Evolutionary conservation across 1,140 invertebrate species (phyloP).

Genomic region (Neocloeon triangulifer): DNA sequence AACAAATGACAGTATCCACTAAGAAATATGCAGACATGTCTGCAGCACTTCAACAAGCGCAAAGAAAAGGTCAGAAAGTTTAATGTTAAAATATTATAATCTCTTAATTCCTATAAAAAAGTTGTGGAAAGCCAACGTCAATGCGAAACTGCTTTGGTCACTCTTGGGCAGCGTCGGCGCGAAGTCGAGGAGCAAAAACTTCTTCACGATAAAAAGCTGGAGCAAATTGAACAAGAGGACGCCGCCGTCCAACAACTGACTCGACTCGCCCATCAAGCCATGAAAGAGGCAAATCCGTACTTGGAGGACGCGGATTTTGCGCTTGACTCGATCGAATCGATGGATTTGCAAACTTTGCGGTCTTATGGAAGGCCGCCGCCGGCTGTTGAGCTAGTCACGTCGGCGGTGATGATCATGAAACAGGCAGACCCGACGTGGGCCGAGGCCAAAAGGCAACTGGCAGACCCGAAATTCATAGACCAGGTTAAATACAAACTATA

Average conservation of each 20-base stretch:
- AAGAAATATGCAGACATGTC: too few relatives aligned
- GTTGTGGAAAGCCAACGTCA: slow-evolving; percentile 41
- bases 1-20: too few relatives aligned
- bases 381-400: slow-evolving; percentile 72
- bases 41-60: too few relatives aligned
- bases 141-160: slow-evolving; percentile 50
- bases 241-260: slow-evolving; percentile 53
- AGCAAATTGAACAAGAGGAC: slow-evolving; percentile 56
- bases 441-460: slow-evolving; percentile 62
- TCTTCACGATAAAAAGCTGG: slow-evolving; percentile 33
- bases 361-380: slow-evolving; percentile 60
- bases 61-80: too few relatives aligned
- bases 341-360: slow-evolving; percentile 70
- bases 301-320: slow-evolving; percentile 53
- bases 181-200: slow-evolving; percentile 55
- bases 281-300: slow-evolving; percentile 63
- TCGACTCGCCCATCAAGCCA: slow-evolving; percentile 49
- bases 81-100: too few relatives aligned
- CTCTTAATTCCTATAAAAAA: too few relatives aligned
- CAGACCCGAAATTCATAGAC: slow-evolving; percentile 49
- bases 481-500: slow-evolving; percentile 15
- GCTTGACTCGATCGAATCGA: slow-evolving; percentile 62
- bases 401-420: slow-evolving; percentile 67
- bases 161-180: slow-evolving; percentile 48
- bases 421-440: slow-evolving; percentile 57